Conservation (phyloP, 2,797 vertebrate species). For the Bufotes viridis region DNA sequence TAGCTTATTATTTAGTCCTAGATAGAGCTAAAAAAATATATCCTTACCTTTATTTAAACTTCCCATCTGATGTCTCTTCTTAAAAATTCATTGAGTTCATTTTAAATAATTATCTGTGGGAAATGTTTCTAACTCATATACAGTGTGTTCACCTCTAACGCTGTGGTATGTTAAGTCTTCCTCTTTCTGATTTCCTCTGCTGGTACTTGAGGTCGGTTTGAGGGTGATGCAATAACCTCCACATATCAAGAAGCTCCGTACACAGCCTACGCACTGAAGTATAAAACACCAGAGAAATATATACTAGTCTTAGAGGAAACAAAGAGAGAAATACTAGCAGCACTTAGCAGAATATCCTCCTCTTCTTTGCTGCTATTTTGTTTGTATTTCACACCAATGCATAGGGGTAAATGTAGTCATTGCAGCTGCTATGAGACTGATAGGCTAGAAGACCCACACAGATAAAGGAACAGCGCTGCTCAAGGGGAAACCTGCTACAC, state of each 20-base stretch:
- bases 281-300: background rate
- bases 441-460: background rate
- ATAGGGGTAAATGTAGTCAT: background rate
- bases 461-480: background rate
- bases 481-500: background rate
- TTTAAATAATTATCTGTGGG: background rate
- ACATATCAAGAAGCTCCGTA: background rate
- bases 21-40: background rate
- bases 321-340: background rate
- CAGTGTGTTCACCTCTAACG: background rate
- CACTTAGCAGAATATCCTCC: no score
- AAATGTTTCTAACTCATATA: background rate
- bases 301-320: background rate
- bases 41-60: slow-evolving; percentile 33
- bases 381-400: background rate
- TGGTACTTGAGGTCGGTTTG: background rate
- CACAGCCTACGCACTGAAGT: background rate
- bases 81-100: slow-evolving; percentile 5
- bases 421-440: background rate
- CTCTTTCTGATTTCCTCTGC: slow-evolving; percentile 50
- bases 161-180: slow-evolving; percentile 11
- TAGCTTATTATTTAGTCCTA: background rate
- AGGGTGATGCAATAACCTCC: background rate
- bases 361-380: background rate
- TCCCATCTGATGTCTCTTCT: slow-evolving; percentile 12